Conservation (phyloP, 64 coral and sea anemone species). For the Anthopleura sola region DNA sequence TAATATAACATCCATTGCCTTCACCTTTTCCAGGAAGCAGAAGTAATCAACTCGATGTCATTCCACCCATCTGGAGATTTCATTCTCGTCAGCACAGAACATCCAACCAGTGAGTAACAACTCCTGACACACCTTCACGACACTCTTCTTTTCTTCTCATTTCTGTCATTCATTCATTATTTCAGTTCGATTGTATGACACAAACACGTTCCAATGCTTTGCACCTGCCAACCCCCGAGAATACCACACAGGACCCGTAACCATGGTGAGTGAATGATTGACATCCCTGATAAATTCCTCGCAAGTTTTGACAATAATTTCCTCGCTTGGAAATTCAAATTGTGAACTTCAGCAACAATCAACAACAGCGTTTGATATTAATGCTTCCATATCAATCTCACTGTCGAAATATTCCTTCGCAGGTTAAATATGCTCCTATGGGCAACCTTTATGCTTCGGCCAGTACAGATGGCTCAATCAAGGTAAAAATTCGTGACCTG, state of each 20-base stretch:
- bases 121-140: background rate
- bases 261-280: conserved; percentile 53
- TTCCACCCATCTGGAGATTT: conserved; percentile 95
- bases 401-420: background rate
- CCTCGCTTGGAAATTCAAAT: too few species aligned
- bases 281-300: background rate
- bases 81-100: conserved; percentile 87
- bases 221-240: conserved; percentile 80
- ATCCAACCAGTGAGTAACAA: conserved; percentile 83
- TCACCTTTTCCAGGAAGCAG: conserved; percentile 59
- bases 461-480: conserved; percentile 95
- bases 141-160: background rate
- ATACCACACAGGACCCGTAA: conserved; percentile 83
- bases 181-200: conserved; percentile 92
- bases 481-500: conserved; percentile 38
- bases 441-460: conserved; percentile 91
- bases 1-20: background rate
- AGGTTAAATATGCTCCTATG: conserved; percentile 89
- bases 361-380: too few species aligned
- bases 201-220: conserved; percentile 85
- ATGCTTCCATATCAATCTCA: too few species aligned
- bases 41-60: conserved; percentile 80
- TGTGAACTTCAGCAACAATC: too few species aligned
- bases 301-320: too few species aligned
- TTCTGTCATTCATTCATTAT: background rate